Conservation (phyloP, 2,888 invertebrate species). For the Hesperia comma region DNA sequence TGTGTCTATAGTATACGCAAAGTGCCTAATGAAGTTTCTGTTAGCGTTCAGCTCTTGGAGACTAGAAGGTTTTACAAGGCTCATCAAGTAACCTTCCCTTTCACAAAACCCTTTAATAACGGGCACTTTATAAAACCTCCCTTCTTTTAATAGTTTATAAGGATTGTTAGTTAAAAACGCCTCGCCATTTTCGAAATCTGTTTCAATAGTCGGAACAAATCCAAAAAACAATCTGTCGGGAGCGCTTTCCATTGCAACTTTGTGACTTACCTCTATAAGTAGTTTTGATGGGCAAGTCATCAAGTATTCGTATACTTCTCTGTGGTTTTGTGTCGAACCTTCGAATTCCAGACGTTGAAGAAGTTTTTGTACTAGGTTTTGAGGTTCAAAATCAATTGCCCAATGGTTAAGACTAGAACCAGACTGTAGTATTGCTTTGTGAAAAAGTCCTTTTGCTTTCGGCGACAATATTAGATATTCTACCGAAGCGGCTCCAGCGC, state of each 20-base stretch:
- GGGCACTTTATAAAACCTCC: slow-evolving; percentile 67
- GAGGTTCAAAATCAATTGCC: slow-evolving; percentile 55
- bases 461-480: slow-evolving; percentile 61
- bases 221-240: slow-evolving; percentile 51
- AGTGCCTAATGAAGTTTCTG: slow-evolving; percentile 51
- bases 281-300: slow-evolving; percentile 43
- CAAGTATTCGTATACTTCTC: slow-evolving; percentile 50
- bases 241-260: slow-evolving; percentile 43
- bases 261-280: slow-evolving; percentile 44
- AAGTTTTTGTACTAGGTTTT: slow-evolving; percentile 48
- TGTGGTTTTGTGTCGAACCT: slow-evolving; percentile 47
- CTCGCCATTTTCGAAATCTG: slow-evolving; percentile 52
- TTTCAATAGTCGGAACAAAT: slow-evolving; percentile 63
- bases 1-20: slow-evolving; percentile 47
- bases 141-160: slow-evolving; percentile 64
- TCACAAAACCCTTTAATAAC: slow-evolving; percentile 76
- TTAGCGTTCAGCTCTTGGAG: slow-evolving; percentile 48
- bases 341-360: slow-evolving; percentile 52
- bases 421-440: slow-evolving; percentile 64
- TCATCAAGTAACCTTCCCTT: slow-evolving; percentile 69
- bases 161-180: slow-evolving; percentile 58
- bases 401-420: slow-evolving; percentile 61
- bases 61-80: slow-evolving; percentile 46
- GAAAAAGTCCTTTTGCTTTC: slow-evolving; percentile 57
- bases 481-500: slow-evolving; percentile 60